A percentile compares a stretch with the other conserved stretches of the same genome.
These are phyloP conservation scores for Stegodyphus dumicola DNA, from an alignment of 1,140 invertebrate genomes.

Conservation along the genomic window DNA sequence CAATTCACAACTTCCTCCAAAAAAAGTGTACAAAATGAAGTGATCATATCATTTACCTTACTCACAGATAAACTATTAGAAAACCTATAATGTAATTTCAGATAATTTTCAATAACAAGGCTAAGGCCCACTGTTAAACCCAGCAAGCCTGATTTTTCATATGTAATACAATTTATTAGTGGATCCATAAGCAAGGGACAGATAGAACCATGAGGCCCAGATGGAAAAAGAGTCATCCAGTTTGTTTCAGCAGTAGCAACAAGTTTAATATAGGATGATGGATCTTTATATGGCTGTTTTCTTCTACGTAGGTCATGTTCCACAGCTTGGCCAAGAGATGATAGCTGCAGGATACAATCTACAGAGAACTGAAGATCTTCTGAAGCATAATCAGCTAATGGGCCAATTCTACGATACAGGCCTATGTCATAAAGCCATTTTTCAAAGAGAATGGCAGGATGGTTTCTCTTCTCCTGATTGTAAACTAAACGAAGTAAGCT, in stretches of 20 bases:
- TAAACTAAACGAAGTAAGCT: conserved; percentile 24
- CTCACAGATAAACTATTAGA: background rate
- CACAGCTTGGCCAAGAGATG: conserved; percentile 26
- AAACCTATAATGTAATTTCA: conserved; percentile 5
- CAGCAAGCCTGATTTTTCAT: conserved; percentile 23
- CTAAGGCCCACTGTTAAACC: conserved; percentile 17
- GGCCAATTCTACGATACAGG: conserved; percentile 15
- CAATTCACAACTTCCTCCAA: background rate
- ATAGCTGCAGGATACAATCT: conserved; percentile 7
- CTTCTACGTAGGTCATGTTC: conserved; percentile 39
- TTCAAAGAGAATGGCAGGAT: conserved; percentile 39
- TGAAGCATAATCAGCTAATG: background rate
- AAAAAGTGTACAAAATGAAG: conserved; percentile 7
- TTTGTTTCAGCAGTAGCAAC: background rate
- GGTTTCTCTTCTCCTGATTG: conserved; percentile 4
- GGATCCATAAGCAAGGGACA: conserved; percentile 49
- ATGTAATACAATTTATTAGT: background rate
- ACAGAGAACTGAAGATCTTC: conserved; percentile 2
- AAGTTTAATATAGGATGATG: conserved; percentile 33
- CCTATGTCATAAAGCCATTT: conserved; percentile 56
- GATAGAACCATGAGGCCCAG: conserved; percentile 11
- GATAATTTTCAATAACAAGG: conserved; percentile 4
- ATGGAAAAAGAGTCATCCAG: conserved; percentile 23
- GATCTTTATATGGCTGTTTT: conserved; percentile 40
- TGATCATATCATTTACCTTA: conserved; percentile 2